phyloP scores from a whole-genome alignment of 2,797 vertebrate species.

The Acipenser transmontanus region DNA sequence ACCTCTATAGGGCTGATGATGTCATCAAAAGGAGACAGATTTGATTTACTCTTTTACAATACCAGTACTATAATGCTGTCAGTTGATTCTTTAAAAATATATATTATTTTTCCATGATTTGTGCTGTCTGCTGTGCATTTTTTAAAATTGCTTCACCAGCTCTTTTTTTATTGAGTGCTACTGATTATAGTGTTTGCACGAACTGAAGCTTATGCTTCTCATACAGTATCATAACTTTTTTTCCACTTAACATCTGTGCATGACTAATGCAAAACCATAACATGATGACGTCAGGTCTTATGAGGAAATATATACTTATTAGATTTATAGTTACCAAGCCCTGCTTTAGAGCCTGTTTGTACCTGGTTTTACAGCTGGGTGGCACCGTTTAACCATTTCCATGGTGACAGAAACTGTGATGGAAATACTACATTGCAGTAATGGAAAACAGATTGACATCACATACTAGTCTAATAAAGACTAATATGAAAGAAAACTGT shows the following conservation, averaged over 20 bases:
- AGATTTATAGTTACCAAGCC: slow-evolving; percentile 35
- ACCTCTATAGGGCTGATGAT: too few relatives aligned
- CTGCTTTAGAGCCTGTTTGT: slow-evolving; percentile 21
- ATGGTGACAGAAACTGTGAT: too few relatives aligned
- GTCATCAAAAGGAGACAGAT: too few relatives aligned
- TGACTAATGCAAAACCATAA: slow-evolving; percentile 47
- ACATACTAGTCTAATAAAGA: too few relatives aligned
- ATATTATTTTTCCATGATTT: slow-evolving; percentile 30
- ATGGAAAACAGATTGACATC: too few relatives aligned
- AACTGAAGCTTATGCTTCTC: slow-evolving; percentile 39
- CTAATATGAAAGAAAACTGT: too few relatives aligned
- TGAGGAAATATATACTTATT: slow-evolving; percentile 31
- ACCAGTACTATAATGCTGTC: too few relatives aligned
- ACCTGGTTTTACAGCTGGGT: slow-evolving; percentile 20
- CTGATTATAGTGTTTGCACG: slow-evolving; percentile 59
- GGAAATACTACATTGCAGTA: too few relatives aligned
- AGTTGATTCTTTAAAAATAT: too few relatives aligned
- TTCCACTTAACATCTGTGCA: slow-evolving; percentile 47
- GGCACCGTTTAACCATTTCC: too few relatives aligned
- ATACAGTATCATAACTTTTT: slow-evolving; percentile 39
- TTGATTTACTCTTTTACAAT: too few relatives aligned
- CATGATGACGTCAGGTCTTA: slow-evolving; percentile 36
- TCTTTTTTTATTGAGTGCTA: slow-evolving; percentile 40
- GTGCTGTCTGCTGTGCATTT: slow-evolving; percentile 42
- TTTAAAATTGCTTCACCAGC: slow-evolving; percentile 41